Evolutionary conservation across 2,113 vertebrate genomes (phyloP), one percentile per base, ranked within the genome.

Genomic region (Nothobranchius furzeri): DNA sequence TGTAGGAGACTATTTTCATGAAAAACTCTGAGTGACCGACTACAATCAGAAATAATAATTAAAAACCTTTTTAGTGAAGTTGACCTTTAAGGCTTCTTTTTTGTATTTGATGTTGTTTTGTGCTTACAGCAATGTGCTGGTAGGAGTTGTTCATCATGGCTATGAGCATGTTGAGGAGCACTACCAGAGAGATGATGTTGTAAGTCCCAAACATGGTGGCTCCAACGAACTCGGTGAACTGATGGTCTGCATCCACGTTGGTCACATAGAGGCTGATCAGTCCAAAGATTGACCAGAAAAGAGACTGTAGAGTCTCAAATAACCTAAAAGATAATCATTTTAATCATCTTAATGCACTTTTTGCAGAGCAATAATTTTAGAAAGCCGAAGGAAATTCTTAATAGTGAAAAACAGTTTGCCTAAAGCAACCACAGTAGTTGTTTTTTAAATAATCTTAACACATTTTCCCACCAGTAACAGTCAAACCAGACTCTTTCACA

Each of bases 131-230:
- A 76, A 99, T 99, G 67, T 98, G 96, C 82, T 99, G 98, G 79
- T 99, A 99, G 56, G 98, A 99, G 85, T 99, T 99, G 89, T 99
- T 99, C 98, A 99, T 99, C 98, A 99, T 99, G 58, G 98, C 98
- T 76, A 99, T 99, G 57, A 99, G 85, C 98, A 99, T 99, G 90
- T 99, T 99, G 75, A 99, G 95, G 24, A 99, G 93, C 62, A 99
- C 98, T 75, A 99, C 98, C 75, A 99, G 86, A 0, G 98, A 99
- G 85, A 99, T 99, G 67, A 99, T 94, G 76, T 98, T 99, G 74
- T 99, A 99, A 1, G 97, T 98, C 64, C 98, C 98, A 72, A 99
- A 99, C 98, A 99, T 99, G 47, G 97, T 99, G 85, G 97, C 96
- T 0, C 98, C 98, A 3, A 99, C 94, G 68, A 99, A 99, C 88